These are phyloP conservation scores for Steatornis caripensis DNA, from an alignment of 2,113 vertebrate species.

Conservation along the genomic window DNA sequence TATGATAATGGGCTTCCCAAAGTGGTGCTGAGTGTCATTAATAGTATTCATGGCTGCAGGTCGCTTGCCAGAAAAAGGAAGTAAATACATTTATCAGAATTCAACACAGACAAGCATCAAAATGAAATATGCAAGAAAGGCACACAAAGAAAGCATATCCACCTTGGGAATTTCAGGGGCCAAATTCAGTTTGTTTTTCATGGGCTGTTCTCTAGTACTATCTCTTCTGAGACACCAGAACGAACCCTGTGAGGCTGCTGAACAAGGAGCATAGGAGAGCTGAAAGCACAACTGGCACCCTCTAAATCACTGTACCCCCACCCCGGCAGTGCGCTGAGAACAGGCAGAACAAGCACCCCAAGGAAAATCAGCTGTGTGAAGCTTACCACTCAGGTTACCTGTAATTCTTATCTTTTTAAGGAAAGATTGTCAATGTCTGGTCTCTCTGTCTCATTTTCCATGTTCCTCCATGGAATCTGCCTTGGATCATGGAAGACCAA, in stretches of 20 bases:
- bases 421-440: not conserved
- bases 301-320: not conserved
- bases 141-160: not conserved
- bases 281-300: not conserved
- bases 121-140: not conserved
- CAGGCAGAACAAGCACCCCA: not conserved
- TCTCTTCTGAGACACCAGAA: not conserved
- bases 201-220: not conserved
- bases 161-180: not conserved
- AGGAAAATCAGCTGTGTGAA: not conserved
- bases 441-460: not conserved
- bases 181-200: not conserved
- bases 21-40: constrained; percentile 17
- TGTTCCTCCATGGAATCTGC: not conserved
- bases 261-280: not conserved
- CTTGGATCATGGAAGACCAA: not conserved
- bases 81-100: constrained; percentile 44
- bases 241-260: not conserved
- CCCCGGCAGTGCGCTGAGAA: not conserved
- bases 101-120: not conserved
- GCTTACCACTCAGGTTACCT: not conserved
- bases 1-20: constrained; percentile 25
- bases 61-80: constrained; percentile 13
- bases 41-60: constrained; percentile 26
- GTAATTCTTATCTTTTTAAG: not conserved